Evolutionary conservation across 2,888 invertebrate genomes (phyloP), one percentile per base, ranked within the genome.

Genomic region (Ennomos erosarius): DNA sequence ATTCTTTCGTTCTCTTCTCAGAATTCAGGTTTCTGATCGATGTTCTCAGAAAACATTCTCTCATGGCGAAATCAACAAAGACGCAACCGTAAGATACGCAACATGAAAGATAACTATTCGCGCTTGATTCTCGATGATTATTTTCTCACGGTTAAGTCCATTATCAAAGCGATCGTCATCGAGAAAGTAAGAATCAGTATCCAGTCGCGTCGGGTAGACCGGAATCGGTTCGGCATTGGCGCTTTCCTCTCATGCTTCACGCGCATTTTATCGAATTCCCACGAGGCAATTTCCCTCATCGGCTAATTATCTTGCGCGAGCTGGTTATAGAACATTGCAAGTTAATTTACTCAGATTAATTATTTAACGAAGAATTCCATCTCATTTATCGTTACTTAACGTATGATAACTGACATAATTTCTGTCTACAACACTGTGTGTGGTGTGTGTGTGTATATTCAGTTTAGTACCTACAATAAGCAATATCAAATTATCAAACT

Each of bases 211-310:
- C 78, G 76, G 76, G 79, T 78, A 76, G 60, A 74, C 72, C 78
- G 76, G 80, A 78, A 77, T 78, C 69, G 67, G 68, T 74, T 70
- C 74, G 69, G 72, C 69, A 71, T 75, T 80, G 70, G 72, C 81
- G 83, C 82, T 86, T 88, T 84, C 87, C 77, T 85, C 85, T 82
- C 85, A 85, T 83, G 81, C 77, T 85, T 84, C 86, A 84, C 81
- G 84, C 81, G 78, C 80, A 85, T 81, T 75, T 82, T 81, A 84
- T 84, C 81, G 75, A 71, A 83, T 90, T 90, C 91, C 90, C 90
- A 91, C 90, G 90, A 78, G 74, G 65, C 59, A 59, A 55, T 84
- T 87, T 86, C 83, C 82, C 81, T 71, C 74, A 80, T 78, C 75
- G 70, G 67, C 76, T 78, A 84, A 85, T 85, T 82, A 82, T 74